phyloP scores from a whole-genome alignment of 2,797 vertebrate genomes.

The Parambassis ranga region DNA sequence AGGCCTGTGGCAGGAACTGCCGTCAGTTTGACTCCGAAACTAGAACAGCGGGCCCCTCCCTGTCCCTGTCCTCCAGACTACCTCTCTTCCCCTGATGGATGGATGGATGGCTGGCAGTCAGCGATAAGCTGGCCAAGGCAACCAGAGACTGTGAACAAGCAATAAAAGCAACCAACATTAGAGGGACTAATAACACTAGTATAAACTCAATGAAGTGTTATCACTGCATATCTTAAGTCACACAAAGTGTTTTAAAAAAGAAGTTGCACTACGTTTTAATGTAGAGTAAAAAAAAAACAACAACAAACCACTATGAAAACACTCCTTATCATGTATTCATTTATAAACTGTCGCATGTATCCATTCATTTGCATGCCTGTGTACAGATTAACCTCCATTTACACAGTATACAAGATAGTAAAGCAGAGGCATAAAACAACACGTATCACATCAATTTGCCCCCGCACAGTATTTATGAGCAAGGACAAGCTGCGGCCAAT shows the following conservation, averaged over 20 bases:
- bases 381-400: constrained; percentile 40
- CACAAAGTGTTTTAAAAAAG: not conserved
- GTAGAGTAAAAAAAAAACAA: not conserved
- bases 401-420: too few species aligned
- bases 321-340: not conserved
- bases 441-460: constrained; percentile 68
- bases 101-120: constrained; percentile 47
- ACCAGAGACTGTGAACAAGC: constrained; percentile 13
- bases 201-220: not conserved
- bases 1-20: constrained; percentile 58
- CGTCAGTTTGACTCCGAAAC: constrained; percentile 54
- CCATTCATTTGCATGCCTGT: not conserved
- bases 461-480: constrained; percentile 65
- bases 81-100: constrained; percentile 45
- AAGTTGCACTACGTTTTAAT: not conserved
- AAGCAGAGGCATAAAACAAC: too few species aligned
- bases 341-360: constrained; percentile 11
- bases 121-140: constrained; percentile 52
- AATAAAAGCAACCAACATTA: constrained; percentile 37
- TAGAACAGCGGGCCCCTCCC: constrained; percentile 58
- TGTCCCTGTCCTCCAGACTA: constrained; percentile 58
- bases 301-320: constrained; percentile 4
- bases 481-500: constrained; percentile 51
- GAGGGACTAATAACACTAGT: constrained; percentile 3
- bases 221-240: not conserved